A percentile compares a stretch with the other conserved stretches of the same genome.
phyloP scores from a whole-genome alignment of 2,113 vertebrate genomes.

The Aix galericulata region DNA sequence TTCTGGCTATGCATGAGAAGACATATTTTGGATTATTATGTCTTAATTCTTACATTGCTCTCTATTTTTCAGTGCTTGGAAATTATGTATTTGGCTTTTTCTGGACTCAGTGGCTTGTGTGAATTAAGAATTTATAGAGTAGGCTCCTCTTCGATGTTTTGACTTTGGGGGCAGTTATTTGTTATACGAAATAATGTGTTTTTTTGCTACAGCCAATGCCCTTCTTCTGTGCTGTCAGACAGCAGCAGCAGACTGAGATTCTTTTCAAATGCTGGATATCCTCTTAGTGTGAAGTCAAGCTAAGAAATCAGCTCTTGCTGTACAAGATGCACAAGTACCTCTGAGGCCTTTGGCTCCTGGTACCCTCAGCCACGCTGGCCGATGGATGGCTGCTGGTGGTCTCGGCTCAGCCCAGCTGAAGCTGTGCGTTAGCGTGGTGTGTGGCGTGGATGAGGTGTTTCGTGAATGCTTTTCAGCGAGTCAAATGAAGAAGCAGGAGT shows the following conservation, averaged over 20 bases:
- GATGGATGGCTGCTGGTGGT: neutral
- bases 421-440: accelerated
- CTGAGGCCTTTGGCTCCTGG: neutral
- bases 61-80: neutral
- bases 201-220: neutral
- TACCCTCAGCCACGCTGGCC: neutral
- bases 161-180: neutral
- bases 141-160: accelerated
- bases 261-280: neutral
- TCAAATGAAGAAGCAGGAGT: neutral
- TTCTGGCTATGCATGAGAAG: neutral
- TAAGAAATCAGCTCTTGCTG: neutral
- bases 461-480: neutral
- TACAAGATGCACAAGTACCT: neutral
- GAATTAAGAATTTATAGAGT: neutral
- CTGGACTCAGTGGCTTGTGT: neutral
- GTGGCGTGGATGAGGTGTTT: accelerated
- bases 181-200: neutral
- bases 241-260: neutral
- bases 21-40: constrained; percentile 8
- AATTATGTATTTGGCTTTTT: neutral
- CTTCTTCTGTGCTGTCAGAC: neutral
- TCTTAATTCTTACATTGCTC: neutral
- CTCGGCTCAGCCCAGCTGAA: neutral
- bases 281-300: neutral